These are phyloP conservation scores for Psephotus haematonotus DNA, from an alignment of 2,113 vertebrate species.

Conservation along the genomic window DNA sequence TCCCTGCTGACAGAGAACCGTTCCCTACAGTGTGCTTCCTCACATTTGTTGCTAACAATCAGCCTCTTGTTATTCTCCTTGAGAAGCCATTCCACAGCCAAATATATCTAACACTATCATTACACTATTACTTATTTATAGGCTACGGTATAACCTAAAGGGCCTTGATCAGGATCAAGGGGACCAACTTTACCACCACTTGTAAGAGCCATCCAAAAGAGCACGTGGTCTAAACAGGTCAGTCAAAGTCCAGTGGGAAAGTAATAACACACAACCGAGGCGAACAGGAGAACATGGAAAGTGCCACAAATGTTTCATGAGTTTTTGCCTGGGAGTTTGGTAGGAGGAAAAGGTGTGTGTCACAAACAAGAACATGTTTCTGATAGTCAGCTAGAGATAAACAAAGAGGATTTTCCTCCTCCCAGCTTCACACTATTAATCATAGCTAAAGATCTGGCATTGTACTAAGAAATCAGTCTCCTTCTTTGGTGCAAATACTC, in stretches of 20 bases:
- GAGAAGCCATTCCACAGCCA: constrained; percentile 40
- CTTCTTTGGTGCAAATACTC: background rate
- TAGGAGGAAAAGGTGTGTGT: background rate
- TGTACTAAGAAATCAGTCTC: background rate
- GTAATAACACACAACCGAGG: background rate
- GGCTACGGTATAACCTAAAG: background rate
- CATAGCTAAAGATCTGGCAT: background rate
- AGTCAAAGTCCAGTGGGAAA: background rate
- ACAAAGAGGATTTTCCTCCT: background rate
- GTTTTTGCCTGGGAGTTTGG: background rate
- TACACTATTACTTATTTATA: constrained; percentile 57
- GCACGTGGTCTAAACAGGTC: background rate
- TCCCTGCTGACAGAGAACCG: constrained; percentile 1
- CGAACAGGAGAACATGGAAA: background rate
- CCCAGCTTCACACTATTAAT: background rate
- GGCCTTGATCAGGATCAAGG: constrained; percentile 6
- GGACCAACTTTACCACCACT: background rate
- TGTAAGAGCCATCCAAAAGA: background rate
- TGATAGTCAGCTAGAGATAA: background rate
- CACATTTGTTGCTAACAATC: constrained; percentile 35
- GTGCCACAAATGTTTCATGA: background rate
- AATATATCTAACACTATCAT: constrained; percentile 16
- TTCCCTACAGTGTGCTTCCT: constrained; percentile 37
- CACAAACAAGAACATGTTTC: background rate
- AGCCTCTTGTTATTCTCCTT: constrained; percentile 5